Percentiles rank a stretch among this genome's conserved stretches.
phyloP scores from a whole-genome alignment of 2,797 vertebrate species.

The Gymnothorax reevesii region DNA sequence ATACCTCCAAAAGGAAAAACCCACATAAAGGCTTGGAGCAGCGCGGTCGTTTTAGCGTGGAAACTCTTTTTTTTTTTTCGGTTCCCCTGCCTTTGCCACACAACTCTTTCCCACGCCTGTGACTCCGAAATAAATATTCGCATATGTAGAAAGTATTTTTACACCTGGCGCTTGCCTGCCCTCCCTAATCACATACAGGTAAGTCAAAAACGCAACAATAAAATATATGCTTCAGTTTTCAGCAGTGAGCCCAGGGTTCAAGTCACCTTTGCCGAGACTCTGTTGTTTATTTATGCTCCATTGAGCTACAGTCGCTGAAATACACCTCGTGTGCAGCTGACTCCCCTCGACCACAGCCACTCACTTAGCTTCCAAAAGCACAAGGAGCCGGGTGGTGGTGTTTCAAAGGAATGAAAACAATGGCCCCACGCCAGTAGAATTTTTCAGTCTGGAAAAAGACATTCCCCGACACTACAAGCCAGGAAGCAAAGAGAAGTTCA shows the following conservation, averaged over 20 bases:
- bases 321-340: not conserved
- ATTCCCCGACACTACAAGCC: conserved; percentile 35
- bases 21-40: not conserved
- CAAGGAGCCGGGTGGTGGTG: not conserved
- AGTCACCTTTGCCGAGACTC: not conserved
- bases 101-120: conserved; percentile 12
- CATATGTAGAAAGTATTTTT: conserved; percentile 24
- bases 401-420: conserved; percentile 28
- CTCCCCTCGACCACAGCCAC: not conserved
- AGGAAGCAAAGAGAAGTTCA: conserved; percentile 22
- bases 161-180: conserved; percentile 28
- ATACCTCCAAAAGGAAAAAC: not conserved
- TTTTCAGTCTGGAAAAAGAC: conserved; percentile 38
- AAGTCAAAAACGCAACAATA: not conserved
- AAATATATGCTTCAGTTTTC: not conserved
- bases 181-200: conserved; percentile 10
- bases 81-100: not conserved
- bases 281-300: conserved; percentile 19
- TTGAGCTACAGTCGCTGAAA: not conserved
- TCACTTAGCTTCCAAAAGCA: conserved; percentile 5
- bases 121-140: conserved; percentile 9
- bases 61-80: not conserved
- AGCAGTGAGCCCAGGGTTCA: not conserved
- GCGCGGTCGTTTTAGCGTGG: not conserved
- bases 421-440: conserved; percentile 13